A percentile compares a stretch with the other conserved stretches of the same genome.
phyloP scores from a whole-genome alignment of 2,113 vertebrate species.

The Podilymbus podiceps region DNA sequence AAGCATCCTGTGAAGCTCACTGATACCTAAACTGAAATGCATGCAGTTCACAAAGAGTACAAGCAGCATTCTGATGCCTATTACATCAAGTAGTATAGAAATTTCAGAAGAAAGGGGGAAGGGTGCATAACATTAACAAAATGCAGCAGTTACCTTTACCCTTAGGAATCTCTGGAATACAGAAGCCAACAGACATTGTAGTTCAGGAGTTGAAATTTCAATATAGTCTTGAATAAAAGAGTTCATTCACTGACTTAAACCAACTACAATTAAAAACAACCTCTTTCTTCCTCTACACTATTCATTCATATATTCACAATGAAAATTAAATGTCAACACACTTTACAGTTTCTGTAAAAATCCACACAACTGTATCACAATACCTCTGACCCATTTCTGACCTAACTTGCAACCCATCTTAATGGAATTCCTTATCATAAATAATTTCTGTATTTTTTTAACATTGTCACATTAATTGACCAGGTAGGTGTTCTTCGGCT shows the following conservation, averaged over 20 bases:
- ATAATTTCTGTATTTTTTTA: background rate
- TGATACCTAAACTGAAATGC: accelerated
- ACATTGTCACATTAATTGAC: background rate
- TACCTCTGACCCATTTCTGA: background rate
- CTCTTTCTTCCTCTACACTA: background rate
- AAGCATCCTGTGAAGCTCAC: background rate
- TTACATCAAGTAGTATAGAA: background rate
- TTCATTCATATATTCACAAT: background rate
- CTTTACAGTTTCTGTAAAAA: background rate
- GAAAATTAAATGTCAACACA: background rate
- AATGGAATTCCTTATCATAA: background rate
- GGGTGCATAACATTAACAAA: background rate
- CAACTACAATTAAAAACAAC: background rate
- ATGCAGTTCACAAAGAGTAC: accelerated
- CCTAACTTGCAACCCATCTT: background rate
- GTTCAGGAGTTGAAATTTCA: background rate
- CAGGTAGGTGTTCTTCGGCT: background rate
- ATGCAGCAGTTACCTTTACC: background rate
- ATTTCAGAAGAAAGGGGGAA: background rate
- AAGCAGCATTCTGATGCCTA: background rate
- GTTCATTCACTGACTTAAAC: background rate
- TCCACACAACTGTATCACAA: background rate
- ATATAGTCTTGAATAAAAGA: background rate
- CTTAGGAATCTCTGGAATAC: background rate
- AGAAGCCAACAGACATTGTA: background rate